Conservation (phyloP, 2,113 vertebrate species). For the Atractosteus spatula region DNA sequence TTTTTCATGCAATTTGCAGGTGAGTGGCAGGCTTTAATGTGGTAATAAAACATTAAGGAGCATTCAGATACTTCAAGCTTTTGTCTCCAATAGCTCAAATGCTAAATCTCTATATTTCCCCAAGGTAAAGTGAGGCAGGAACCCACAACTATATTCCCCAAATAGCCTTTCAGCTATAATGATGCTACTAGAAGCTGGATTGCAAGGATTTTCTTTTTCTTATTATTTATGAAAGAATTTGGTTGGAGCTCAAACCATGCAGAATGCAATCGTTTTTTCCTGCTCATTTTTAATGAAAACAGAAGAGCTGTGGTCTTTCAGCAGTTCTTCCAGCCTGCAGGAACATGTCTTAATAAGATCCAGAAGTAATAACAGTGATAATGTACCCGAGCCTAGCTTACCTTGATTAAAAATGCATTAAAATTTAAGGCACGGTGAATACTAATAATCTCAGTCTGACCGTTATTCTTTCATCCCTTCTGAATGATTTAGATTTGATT, state of each 20-base stretch:
- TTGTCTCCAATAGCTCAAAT: too few relatives aligned
- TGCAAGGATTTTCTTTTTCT: too few relatives aligned
- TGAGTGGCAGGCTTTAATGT: too few relatives aligned
- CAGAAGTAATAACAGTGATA: slow-evolving; percentile 54
- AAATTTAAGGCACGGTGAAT: slow-evolving; percentile 61
- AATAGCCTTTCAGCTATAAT: too few relatives aligned
- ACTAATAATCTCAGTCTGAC: slow-evolving; percentile 61
- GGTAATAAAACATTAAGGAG: too few relatives aligned
- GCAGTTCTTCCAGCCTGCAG: slow-evolving; percentile 35
- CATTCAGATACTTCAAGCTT: too few relatives aligned
- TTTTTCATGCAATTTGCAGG: too few relatives aligned
- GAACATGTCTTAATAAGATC: slow-evolving; percentile 56
- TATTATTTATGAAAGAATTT: too few relatives aligned
- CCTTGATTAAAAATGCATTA: slow-evolving; percentile 68
- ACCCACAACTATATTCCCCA: too few relatives aligned
- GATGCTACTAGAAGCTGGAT: too few relatives aligned
- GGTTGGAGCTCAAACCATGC: slow-evolving; percentile 5
- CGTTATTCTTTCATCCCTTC: slow-evolving; percentile 60
- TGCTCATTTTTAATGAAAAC: slow-evolving; percentile 53
- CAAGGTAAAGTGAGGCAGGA: too few relatives aligned
- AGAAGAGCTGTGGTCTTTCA: slow-evolving; percentile 38
- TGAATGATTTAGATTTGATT: slow-evolving; percentile 67
- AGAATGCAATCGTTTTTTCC: slow-evolving; percentile 10
- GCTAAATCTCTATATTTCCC: too few relatives aligned
- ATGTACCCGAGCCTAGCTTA: slow-evolving; percentile 57